phyloP scores from a whole-genome alignment of 1,140 invertebrate species.

The Gyrodactylus bullatarudis region DNA sequence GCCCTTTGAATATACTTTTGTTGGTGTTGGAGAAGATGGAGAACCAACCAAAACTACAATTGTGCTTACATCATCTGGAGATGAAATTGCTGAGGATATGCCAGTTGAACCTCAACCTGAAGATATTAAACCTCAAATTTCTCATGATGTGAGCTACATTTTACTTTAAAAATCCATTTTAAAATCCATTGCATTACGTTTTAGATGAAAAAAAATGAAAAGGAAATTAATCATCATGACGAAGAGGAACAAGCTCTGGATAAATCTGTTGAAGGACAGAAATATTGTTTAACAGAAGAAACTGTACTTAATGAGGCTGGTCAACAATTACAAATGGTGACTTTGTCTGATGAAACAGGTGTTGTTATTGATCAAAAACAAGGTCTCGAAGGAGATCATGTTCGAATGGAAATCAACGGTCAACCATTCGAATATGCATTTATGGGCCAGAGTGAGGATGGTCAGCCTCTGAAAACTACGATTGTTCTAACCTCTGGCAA shows the following conservation, averaged over 20 bases:
- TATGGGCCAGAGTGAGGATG: background rate
- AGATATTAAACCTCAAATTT: no score
- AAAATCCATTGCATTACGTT: no score
- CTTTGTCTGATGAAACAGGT: background rate
- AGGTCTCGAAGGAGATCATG: background rate
- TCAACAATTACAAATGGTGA: background rate
- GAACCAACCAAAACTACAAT: background rate
- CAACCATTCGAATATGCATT: conserved; percentile 1
- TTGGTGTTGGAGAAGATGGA: background rate
- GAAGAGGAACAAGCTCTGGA: no score
- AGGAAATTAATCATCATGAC: no score
- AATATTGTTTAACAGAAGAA: background rate
- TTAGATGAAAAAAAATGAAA: no score
- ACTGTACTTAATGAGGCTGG: background rate
- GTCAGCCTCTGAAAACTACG: background rate
- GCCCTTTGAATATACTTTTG: background rate
- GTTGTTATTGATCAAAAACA: background rate
- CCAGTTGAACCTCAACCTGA: no score
- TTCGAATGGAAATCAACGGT: background rate
- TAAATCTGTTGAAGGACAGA: background rate
- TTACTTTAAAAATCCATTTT: no score
- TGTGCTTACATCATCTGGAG: background rate
- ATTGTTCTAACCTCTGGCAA: background rate
- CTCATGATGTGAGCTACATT: no score
- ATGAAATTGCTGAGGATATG: background rate